phyloP scores from a whole-genome alignment of 2,797 vertebrate genomes.

The Sebastes trivittatus region DNA sequence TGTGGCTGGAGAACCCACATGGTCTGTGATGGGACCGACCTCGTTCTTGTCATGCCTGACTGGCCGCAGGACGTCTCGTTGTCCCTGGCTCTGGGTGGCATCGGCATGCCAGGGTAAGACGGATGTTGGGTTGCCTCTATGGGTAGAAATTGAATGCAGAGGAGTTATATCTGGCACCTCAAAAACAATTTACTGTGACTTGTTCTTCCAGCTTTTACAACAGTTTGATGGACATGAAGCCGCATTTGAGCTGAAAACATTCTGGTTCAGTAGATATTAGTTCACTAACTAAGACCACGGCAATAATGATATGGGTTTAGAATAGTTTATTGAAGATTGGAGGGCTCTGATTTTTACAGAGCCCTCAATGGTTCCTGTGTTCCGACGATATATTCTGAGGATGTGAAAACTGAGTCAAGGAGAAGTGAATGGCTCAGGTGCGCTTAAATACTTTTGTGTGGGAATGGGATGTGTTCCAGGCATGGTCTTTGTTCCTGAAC shows the following conservation, averaged over 20 bases:
- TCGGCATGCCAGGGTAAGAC: constrained; percentile 93
- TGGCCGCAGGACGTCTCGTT: constrained; percentile 87
- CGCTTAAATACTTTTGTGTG: too few species aligned
- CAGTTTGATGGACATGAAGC: neutral
- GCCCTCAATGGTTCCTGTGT: too few species aligned
- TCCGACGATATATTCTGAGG: too few species aligned
- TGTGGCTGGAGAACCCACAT: constrained; percentile 89
- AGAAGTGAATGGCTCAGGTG: too few species aligned
- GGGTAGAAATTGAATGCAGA: neutral
- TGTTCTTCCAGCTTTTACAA: neutral
- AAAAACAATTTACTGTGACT: neutral
- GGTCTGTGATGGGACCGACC: constrained; percentile 80
- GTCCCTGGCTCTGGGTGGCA: constrained; percentile 87
- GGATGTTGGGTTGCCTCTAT: rapidly evolving
- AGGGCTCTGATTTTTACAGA: too few species aligned
- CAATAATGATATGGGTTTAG: too few species aligned
- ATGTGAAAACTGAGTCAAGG: too few species aligned
- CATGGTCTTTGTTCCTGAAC: too few species aligned
- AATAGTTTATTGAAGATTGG: too few species aligned
- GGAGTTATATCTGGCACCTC: neutral
- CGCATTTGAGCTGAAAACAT: neutral
- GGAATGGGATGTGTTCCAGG: too few species aligned
- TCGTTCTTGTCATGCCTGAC: constrained; percentile 71
- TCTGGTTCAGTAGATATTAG: neutral
- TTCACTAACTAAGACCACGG: too few species aligned